Base-by-base conservation (phyloP, 2,888 invertebrate species). In the Drosophila lacicola region DNA sequence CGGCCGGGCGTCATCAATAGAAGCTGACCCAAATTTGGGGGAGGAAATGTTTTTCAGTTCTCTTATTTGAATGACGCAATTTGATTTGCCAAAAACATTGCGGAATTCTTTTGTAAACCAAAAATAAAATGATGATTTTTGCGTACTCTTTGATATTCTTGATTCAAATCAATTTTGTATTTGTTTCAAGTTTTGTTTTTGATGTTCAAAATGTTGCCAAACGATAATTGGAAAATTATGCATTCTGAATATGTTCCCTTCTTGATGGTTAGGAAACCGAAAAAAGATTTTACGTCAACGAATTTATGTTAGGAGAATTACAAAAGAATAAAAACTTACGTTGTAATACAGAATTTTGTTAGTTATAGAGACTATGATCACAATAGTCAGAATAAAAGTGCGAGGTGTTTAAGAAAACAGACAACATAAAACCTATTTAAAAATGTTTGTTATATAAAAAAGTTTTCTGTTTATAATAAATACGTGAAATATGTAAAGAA, bases 1-100 rank as follows among this genome's bases (percentile, higher is more conserved):
- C 44, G 68, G 74, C 41, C 14, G 36, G 33, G 46, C 60, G 41
- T 75, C 78, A 77, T 77, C 74, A 76, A 77, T 77, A 63, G 29
- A 29, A 29, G 72, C 55, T 77, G 74, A 75, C 74, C 74, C 73
- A 67, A 45, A 50, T 75, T 63, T 60, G 46, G 2, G 29, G 25
- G 13, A 41, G 17, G 10, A 44, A 61, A 36, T 41, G 44, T 53
- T 55, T 53, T 10, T 37, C 25, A 14, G 34, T 45, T 45, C 21
- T 53, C 11, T 37, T 45, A 57, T 56, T 50, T 46, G 42, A 77
- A 63, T 70, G 74, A 77, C 54, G 73, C 55, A 60, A 57, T 74
- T 61, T 61, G 74, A 69, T 74, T 74, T 74, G 74, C 37, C 47
- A 69, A 64, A 45, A 64, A 49, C 33, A 45, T 25, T 44, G 47